A percentile compares a stretch with the other conserved stretches of the same genome.
Conservation (phyloP, 2,888 invertebrate species). For the Cotesia congregata region DNA sequence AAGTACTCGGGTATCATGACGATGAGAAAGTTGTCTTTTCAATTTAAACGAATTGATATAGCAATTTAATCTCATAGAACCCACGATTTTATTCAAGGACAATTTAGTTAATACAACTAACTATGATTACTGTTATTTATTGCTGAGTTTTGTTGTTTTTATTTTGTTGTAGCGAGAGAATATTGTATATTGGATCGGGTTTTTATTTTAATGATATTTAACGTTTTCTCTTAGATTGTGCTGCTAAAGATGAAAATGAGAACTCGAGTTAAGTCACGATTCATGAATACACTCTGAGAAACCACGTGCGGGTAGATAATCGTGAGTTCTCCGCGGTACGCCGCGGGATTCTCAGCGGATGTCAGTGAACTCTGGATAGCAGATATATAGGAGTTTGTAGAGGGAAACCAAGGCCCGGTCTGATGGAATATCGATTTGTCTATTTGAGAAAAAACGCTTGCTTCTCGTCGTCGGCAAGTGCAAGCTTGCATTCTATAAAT, state of each 20-base stretch:
- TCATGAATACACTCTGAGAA: slow-evolving; percentile 5
- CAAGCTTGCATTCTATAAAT: slow-evolving; percentile 17
- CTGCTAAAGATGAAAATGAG: background rate
- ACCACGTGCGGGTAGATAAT: slow-evolving; percentile 31
- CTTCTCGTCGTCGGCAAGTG: slow-evolving; percentile 22
- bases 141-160: background rate
- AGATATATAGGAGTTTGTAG: too few relatives aligned
- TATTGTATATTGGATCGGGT: too few relatives aligned
- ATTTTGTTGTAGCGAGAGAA: background rate
- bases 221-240: background rate
- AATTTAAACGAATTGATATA: background rate
- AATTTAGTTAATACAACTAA: background rate
- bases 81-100: background rate
- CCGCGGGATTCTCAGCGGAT: slow-evolving; percentile 42
- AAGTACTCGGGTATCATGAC: slow-evolving; percentile 56
- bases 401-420: slow-evolving; percentile 33
- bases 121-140: background rate
- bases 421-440: slow-evolving; percentile 27
- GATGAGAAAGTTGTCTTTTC: slow-evolving; percentile 44
- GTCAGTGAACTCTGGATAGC: slow-evolving; percentile 53
- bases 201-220: background rate
- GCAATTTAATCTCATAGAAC: background rate
- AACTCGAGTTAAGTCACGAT: slow-evolving; percentile 11
- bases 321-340: slow-evolving; percentile 38
- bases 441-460: slow-evolving; percentile 18